These are phyloP conservation scores for Mamestra configurata DNA, from an alignment of 1,140 invertebrate genomes.

Conservation along the genomic window DNA sequence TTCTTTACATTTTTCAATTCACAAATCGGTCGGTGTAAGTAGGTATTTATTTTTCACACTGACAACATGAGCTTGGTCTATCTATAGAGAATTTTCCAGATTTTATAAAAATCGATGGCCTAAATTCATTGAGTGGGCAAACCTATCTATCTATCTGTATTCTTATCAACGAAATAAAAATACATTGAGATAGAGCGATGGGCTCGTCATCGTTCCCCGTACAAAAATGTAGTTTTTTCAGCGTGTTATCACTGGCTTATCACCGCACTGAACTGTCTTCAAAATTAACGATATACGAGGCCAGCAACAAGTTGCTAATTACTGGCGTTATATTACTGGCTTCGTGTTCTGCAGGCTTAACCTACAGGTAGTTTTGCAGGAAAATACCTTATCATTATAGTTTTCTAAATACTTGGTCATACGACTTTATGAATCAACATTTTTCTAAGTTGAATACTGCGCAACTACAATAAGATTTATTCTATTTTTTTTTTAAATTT, in stretches of 20 bases:
- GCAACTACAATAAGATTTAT: too few species aligned
- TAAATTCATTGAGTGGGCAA: not conserved
- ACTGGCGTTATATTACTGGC: not conserved
- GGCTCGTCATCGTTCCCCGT: not conserved
- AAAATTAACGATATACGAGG: not conserved
- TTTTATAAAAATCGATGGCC: not conserved
- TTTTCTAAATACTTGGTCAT: not conserved
- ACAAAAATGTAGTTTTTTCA: not conserved
- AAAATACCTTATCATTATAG: slow-evolving; percentile 5
- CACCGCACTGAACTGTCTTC: slow-evolving; percentile 6
- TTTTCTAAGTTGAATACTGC: not conserved
- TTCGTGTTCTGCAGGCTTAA: not conserved
- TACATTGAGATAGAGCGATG: not conserved
- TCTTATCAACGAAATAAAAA: not conserved
- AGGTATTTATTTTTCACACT: too few species aligned
- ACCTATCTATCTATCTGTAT: too few species aligned
- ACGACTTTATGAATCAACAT: not conserved
- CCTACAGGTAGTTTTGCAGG: not conserved
- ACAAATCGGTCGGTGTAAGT: too few species aligned
- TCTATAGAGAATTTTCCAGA: too few species aligned
- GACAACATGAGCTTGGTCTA: too few species aligned
- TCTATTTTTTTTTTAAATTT: too few species aligned
- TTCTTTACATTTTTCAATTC: too few species aligned
- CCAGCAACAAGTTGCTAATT: slow-evolving; percentile 5
- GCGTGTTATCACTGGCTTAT: slow-evolving; percentile 1